phyloP scores from a whole-genome alignment of 2,888 invertebrate species.

The Merodon equestris region DNA sequence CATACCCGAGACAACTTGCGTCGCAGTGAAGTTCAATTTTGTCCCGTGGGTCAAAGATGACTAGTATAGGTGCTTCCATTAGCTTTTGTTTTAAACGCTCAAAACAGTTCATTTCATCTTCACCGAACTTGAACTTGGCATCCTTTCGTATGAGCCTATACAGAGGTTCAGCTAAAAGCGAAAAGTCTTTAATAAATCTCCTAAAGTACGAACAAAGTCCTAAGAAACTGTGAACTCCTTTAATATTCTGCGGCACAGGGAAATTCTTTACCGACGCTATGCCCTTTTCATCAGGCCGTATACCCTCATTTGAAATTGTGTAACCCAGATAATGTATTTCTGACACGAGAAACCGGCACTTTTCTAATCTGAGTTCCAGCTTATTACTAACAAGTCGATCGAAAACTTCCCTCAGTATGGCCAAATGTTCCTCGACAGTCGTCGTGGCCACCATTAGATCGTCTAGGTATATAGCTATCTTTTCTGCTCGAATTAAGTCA shows the following conservation, averaged over 20 bases:
- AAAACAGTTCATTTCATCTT: conserved; percentile 9
- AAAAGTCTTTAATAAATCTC: conserved; percentile 20
- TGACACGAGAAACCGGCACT: conserved; percentile 6
- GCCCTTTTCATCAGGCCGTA: conserved; percentile 12
- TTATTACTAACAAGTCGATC: conserved; percentile 8
- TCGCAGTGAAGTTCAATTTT: conserved; percentile 28
- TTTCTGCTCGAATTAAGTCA: too few species aligned
- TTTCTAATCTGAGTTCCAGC: conserved; percentile 3
- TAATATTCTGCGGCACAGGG: too few species aligned
- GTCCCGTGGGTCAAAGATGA: conserved; percentile 17
- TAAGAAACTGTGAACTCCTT: too few species aligned
- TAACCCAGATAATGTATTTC: conserved; percentile 13
- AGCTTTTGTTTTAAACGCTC: conserved; percentile 11
- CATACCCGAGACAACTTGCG: conserved; percentile 19
- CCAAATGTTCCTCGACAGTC: conserved; percentile 8
- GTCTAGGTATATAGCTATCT: conserved; percentile 11
- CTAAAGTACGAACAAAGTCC: background rate
- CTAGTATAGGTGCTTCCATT: conserved; percentile 6
- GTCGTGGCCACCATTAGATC: conserved; percentile 4
- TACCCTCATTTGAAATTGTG: conserved; percentile 15
- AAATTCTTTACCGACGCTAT: too few species aligned
- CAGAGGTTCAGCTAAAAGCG: conserved; percentile 12
- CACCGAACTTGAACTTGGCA: conserved; percentile 7
- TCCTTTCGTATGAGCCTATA: conserved; percentile 15
- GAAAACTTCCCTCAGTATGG: conserved; percentile 6